Base-by-base conservation (phyloP, 2,113 vertebrate species). In the Catharus minimus region DNA sequence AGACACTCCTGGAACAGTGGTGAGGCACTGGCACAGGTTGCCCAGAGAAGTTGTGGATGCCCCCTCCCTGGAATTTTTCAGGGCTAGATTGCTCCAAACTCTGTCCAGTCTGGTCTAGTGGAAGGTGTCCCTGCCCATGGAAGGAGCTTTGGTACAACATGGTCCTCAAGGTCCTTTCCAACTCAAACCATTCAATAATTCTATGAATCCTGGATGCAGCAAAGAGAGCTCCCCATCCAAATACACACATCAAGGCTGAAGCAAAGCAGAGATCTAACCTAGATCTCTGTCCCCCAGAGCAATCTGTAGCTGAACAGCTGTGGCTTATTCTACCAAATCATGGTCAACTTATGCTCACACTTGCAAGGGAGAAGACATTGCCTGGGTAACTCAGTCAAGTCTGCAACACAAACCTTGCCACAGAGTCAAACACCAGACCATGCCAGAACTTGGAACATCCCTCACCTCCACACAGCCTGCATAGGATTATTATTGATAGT, bases 401-500 rank as follows among this genome's bases (percentile, higher is more conserved):
- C 61, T 86, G 53, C 58, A 80, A 56, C 7, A 14, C 1, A 3
- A 86, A 30, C 36, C 36, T 28, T 67, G 23, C 10, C 28, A 73
- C 27, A 39, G 57, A 73, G 11, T 56, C 27, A 22, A 74, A 61
- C 26, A 24, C 10, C 2, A 8, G 30, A 82, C 33, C 27, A 19
- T 26, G 41, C 50, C 46, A 46, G 32, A 69, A 74, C 10, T 8
- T 60, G 58, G 60, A 64, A 33, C 1, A 3, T 11, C 10, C 39
- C 56, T 67, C 67, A 36, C 15, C 43, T 76, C 68, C 20, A 13
- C 0, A 1, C 24, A 65, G 47, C 38, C 62, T 56, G 33, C 33
- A n/a, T 0, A 26, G n/a, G 46, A 47, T 13, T 65, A 11, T 41
- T 69, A 38, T 0, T 56, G 41, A 64, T 0, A 2, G 11, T 3